Conservation (phyloP, 1,140 invertebrate species). For the Plodia interpunctella region DNA sequence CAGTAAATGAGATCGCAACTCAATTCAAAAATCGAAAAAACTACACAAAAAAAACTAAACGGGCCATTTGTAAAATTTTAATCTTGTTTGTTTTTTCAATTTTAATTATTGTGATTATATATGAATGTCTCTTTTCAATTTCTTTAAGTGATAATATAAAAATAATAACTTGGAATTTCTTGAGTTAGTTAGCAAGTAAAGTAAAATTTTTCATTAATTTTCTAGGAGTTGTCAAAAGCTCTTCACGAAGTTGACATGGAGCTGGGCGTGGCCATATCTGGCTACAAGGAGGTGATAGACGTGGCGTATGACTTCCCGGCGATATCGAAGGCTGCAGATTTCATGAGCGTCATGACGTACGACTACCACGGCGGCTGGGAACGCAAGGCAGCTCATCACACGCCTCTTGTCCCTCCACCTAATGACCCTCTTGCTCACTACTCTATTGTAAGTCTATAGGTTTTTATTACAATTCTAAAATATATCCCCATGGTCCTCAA, state of each 20-base stretch:
- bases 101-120: too few species aligned
- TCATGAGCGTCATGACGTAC: conserved; percentile 92
- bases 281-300: conserved; percentile 92
- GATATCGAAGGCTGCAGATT: conserved; percentile 85
- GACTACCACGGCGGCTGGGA: conserved; percentile 95
- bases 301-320: conserved; percentile 86
- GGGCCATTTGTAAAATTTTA: neutral
- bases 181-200: too few species aligned
- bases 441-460: conserved; percentile 81
- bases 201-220: conserved; percentile 21
- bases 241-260: conserved; percentile 84
- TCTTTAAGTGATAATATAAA: too few species aligned
- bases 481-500: too few species aligned
- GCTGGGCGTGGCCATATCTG: conserved; percentile 90
- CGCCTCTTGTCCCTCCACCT: conserved; percentile 82
- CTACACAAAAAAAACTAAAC: neutral
- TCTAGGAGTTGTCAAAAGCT: conserved; percentile 85
- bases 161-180: too few species aligned
- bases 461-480: neutral
- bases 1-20: conserved; percentile 9
- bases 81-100: neutral
- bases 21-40: neutral
- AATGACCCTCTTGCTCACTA: conserved; percentile 85
- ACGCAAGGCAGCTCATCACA: conserved; percentile 86
- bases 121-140: too few species aligned